Conservation (phyloP, 2,888 invertebrate species). For the Galerucella calmariensis region DNA sequence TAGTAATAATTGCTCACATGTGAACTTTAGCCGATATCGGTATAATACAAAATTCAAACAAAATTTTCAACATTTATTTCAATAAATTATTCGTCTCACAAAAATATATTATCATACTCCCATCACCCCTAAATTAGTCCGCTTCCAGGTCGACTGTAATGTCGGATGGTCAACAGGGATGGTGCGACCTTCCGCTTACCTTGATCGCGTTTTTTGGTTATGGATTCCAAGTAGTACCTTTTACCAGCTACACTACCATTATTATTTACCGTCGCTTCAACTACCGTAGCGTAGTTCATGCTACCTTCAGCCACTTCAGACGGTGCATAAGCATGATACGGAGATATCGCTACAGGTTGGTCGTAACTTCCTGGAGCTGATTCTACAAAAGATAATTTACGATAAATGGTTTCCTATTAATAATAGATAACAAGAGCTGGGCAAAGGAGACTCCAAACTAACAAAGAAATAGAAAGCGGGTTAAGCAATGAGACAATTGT, state of each 20-base stretch:
- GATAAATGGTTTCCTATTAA: no score
- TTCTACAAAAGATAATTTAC: neutral
- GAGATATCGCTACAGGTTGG: slow-evolving; percentile 8
- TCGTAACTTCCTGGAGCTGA: neutral
- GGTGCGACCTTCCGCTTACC: slow-evolving; percentile 38
- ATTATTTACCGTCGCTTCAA: slow-evolving; percentile 43
- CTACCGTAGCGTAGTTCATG: slow-evolving; percentile 50
- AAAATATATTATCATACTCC: neutral
- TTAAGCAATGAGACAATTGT: no score
- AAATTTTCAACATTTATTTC: no score
- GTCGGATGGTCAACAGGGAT: slow-evolving; percentile 43
- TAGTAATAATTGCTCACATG: no score
- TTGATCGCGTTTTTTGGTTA: slow-evolving; percentile 42
- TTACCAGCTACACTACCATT: slow-evolving; percentile 37
- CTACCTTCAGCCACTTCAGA: slow-evolving; percentile 38
- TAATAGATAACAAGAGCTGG: no score
- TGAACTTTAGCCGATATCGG: no score
- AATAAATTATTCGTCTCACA: neutral
- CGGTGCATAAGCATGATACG: slow-evolving; percentile 34
- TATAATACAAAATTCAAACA: no score
- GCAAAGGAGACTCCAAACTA: no score
- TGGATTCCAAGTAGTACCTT: slow-evolving; percentile 18
- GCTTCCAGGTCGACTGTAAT: slow-evolving; percentile 32
- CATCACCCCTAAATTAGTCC: slow-evolving; percentile 24
- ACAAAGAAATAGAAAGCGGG: no score